phyloP scores from a whole-genome alignment of 1,140 invertebrate species.

The Drosophila funebris region DNA sequence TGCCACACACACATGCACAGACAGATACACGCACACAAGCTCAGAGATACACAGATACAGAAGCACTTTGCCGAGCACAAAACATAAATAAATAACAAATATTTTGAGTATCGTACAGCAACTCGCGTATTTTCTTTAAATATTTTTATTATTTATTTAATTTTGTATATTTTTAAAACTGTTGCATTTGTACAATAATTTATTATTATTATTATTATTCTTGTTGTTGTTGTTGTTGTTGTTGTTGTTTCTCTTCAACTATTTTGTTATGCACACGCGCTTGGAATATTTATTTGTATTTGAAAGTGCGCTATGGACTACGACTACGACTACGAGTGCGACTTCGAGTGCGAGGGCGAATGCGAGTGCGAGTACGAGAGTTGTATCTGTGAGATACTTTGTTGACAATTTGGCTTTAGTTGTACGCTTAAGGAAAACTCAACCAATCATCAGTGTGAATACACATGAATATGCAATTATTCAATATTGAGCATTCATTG shows the following conservation, averaged over 20 bases:
- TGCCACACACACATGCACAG: constrained; percentile 45
- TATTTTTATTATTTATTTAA: constrained; percentile 24
- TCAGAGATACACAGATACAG: background rate
- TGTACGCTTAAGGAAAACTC: constrained; percentile 20
- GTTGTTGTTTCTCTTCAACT: constrained; percentile 22
- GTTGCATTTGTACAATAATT: constrained; percentile 55
- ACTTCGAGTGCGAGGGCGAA: background rate
- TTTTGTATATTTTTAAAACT: constrained; percentile 1
- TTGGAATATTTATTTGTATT: constrained; percentile 26
- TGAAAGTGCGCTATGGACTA: constrained; percentile 16
- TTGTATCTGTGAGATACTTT: constrained; percentile 29
- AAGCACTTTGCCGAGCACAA: constrained; percentile 15
- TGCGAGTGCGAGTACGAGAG: background rate
- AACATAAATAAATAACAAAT: constrained; percentile 70
- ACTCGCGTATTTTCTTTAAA: constrained; percentile 26
- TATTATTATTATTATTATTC: constrained; percentile 34
- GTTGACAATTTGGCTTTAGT: constrained; percentile 33
- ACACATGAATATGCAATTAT: background rate
- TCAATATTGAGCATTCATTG: background rate
- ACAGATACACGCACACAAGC: background rate
- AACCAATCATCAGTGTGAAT: constrained; percentile 10
- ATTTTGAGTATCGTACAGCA: constrained; percentile 31
- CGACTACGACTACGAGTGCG: constrained; percentile 1
- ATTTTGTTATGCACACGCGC: constrained; percentile 43
- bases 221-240: constrained; percentile 34